Base-by-base conservation (phyloP, 2,888 invertebrate genomes). In the Cheiracanthium punctorium region DNA sequence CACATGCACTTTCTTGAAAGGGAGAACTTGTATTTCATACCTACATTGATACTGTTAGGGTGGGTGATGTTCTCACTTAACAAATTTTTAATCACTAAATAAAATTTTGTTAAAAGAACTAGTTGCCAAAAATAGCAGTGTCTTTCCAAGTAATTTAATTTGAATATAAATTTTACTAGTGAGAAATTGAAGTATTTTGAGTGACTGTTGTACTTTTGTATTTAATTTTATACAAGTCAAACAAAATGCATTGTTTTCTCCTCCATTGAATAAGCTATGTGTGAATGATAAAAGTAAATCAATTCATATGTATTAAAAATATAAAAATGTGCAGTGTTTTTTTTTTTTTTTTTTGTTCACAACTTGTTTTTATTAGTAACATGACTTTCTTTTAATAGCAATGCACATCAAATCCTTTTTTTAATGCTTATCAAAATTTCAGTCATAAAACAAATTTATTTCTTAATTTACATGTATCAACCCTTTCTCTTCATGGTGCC, bases 171-270 rank as follows among this genome's bases (percentile, higher is more conserved):
- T n/a, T n/a, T n/a, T n/a, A n/a, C n/a, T n/a, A n/a, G n/a, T n/a
- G n/a, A n/a, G n/a, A n/a, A n/a, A n/a, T n/a, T n/a, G n/a, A 58
- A 24, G 58, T 58, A 58, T 24, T 58, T 58, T 58, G 58, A 58
- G 58, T 58, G 58, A 58, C 58, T 58, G 8, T 58, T 58, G 58
- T 58, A 58, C 5, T 24, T 24, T 17, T 48, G 48, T 24, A 24
- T 58, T 58, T 58, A 2, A 58, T 58, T 58, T 58, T 58, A 12
- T 58, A 58, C 17, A 17, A 12, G 43, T 48, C n/a, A 48, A 48
- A 7, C 43, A 7, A 7, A 58, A 24, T 58, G 58, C 58, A 58
- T 58, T 24, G 7, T 58, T 58, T 58, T 24, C 58, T 58, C 58
- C 58, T 58, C 24, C 37, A 37, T 24, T 58, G 24, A 58, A 5